These are phyloP conservation scores for Metacarcinus magister DNA, from an alignment of 2,888 invertebrate genomes.

Conservation along the genomic window DNA sequence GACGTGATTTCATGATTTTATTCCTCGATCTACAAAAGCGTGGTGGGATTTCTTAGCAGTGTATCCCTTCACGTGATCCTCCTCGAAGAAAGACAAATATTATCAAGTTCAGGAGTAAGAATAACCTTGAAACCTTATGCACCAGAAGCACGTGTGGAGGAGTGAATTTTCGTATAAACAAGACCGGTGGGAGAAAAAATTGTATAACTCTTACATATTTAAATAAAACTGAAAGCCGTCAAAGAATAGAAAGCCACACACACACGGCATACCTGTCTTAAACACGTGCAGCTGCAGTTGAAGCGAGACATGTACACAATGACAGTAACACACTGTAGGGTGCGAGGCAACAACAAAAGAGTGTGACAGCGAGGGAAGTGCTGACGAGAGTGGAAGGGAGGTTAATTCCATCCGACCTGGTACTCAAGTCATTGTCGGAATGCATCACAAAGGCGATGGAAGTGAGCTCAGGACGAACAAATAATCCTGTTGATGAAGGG, in stretches of 20 bases:
- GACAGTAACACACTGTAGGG: not conserved
- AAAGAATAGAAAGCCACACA: not conserved
- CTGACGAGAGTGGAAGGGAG: not conserved
- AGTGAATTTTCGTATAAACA: not conserved
- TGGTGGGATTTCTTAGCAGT: not conserved
- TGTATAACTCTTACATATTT: not conserved
- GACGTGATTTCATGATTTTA: not conserved
- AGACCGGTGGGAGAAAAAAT: not conserved
- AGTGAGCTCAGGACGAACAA: not conserved
- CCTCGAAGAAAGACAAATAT: not conserved
- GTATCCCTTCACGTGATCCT: not conserved
- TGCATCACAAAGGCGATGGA: no score
- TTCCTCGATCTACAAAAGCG: not conserved
- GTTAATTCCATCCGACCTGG: not conserved
- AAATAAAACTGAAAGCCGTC: not conserved
- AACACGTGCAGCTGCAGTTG: not conserved
- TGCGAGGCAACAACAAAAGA: not conserved
- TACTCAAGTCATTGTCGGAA: not conserved
- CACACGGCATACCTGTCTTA: not conserved
- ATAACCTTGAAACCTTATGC: not conserved
- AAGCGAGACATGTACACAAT: not conserved
- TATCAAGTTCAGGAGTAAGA: not conserved
- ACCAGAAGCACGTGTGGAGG: not conserved
- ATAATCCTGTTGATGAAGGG: not conserved
- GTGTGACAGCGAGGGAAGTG: not conserved